These are phyloP conservation scores for Pomatostomus ruficeps DNA, from an alignment of 2,113 vertebrate genomes.

Conservation along the genomic window DNA sequence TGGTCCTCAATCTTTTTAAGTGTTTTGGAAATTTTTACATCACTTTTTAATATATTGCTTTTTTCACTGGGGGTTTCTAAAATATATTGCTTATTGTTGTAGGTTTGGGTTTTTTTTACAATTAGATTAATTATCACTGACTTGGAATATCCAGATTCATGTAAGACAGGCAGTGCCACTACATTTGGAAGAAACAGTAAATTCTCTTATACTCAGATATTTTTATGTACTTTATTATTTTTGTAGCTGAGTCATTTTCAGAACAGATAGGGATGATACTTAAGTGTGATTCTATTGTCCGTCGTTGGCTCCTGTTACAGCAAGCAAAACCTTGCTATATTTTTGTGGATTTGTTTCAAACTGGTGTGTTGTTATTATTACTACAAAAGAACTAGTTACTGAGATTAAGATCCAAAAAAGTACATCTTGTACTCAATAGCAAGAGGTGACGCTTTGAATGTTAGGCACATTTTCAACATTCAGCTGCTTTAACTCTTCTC, in stretches of 20 bases:
- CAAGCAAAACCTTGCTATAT: neutral
- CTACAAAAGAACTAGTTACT: neutral
- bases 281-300: neutral
- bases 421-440: neutral
- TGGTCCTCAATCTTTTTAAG: neutral
- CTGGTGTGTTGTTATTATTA: neutral
- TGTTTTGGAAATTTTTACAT: neutral
- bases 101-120: neutral
- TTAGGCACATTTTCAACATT: neutral
- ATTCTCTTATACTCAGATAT: neutral
- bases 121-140: neutral
- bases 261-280: neutral
- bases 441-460: neutral
- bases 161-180: neutral
- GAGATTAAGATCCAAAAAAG: neutral
- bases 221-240: neutral
- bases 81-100: neutral
- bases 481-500: neutral
- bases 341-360: neutral
- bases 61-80: neutral
- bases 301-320: neutral
- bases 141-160: neutral
- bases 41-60: neutral
- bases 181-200: neutral
- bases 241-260: neutral